Conservation (phyloP, 1,140 invertebrate genomes). For the Agrilus planipennis region DNA sequence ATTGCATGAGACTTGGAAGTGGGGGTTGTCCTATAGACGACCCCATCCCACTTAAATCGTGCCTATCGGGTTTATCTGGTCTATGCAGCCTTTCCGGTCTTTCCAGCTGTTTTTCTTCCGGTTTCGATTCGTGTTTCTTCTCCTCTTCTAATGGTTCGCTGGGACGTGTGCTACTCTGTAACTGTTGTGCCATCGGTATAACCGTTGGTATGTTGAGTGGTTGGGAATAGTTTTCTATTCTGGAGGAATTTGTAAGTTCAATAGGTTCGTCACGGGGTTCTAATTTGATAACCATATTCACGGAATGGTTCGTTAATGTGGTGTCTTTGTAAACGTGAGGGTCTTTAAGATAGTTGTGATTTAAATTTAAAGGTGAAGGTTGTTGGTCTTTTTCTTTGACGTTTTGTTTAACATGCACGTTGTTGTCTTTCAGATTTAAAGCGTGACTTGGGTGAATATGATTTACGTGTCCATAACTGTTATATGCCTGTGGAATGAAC, state of each 20-base stretch:
- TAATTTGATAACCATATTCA: conserved; percentile 42
- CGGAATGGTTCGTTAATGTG: conserved; percentile 1
- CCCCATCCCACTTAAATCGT: conserved; percentile 33
- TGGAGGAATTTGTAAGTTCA: conserved; percentile 36
- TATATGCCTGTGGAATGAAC: conserved; percentile 21
- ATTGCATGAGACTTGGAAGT: conserved; percentile 39
- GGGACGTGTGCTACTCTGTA: conserved; percentile 19
- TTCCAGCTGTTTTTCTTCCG: conserved; percentile 33
- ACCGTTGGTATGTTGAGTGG: conserved; percentile 36
- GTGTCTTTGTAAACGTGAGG: neutral
- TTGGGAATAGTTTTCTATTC: conserved; percentile 32
- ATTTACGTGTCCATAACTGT: conserved; percentile 17
- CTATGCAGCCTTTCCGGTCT: conserved; percentile 37
- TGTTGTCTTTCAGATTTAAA: conserved; percentile 14
- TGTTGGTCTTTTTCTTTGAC: too few relatives aligned
- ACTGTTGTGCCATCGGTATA: conserved; percentile 21
- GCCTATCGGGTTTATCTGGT: conserved; percentile 34
- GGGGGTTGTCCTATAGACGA: conserved; percentile 40
- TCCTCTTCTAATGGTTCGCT: conserved; percentile 26
- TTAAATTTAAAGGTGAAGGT: conserved; percentile 1
- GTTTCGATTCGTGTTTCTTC: conserved; percentile 17
- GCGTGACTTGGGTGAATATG: conserved; percentile 11
- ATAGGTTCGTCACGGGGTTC: conserved; percentile 44
- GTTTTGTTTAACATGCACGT: neutral
- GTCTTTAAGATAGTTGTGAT: conserved; percentile 3